Conservation (phyloP, 2,797 vertebrate species). For the Lindbergichthys nudifrons region DNA sequence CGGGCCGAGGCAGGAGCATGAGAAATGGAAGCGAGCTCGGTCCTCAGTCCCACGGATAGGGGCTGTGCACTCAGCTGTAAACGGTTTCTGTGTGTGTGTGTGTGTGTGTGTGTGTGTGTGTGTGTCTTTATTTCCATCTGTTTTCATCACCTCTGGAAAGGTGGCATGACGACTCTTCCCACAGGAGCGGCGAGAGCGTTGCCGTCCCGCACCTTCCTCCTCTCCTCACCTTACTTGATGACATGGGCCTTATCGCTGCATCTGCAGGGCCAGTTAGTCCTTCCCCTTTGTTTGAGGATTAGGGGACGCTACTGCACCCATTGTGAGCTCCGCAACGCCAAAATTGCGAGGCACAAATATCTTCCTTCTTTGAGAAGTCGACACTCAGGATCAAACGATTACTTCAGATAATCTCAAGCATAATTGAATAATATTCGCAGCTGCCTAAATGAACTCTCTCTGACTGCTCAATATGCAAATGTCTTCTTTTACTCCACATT, state of each 20-base stretch:
- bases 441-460: conserved; percentile 32
- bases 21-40: conserved; percentile 77
- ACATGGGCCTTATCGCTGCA: conserved; percentile 70
- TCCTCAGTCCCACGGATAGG: conserved; percentile 77
- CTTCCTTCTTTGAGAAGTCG: conserved; percentile 13
- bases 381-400: conserved; percentile 27
- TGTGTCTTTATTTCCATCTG: conserved; percentile 67
- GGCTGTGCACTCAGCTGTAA: conserved; percentile 71
- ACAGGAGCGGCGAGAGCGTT: conserved; percentile 61
- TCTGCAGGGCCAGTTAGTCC: conserved; percentile 56
- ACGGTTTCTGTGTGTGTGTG: conserved; percentile 47
- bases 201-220: conserved; percentile 53
- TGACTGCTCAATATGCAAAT: conserved; percentile 62
- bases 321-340: conserved; percentile 22
- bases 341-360: not conserved
- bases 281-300: conserved; percentile 62
- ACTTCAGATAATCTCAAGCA: conserved; percentile 34
- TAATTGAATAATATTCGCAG: conserved; percentile 34
- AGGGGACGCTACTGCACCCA: conserved; percentile 37
- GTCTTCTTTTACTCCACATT: conserved; percentile 31
- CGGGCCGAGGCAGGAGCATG: conserved; percentile 70
- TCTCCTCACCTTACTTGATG: conserved; percentile 56
- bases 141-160: conserved; percentile 77
- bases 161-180: conserved; percentile 75
- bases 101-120: not conserved